Base-by-base conservation (phyloP, 2,888 invertebrate species). In the Heliconius sara region DNA sequence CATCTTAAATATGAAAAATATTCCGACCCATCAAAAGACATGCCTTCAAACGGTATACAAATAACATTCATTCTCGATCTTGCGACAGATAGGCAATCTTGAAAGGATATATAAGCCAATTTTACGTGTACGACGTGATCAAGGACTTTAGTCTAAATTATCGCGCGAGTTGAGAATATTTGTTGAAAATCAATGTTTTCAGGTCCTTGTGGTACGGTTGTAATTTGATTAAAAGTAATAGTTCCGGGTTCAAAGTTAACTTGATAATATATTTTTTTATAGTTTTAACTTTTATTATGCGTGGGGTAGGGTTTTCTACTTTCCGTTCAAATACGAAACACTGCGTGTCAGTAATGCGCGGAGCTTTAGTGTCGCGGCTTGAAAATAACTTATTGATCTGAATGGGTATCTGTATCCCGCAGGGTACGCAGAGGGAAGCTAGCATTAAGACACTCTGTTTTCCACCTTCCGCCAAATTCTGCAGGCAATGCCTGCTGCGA, bases 71-170 rank as follows among this genome's bases (percentile, higher is more conserved):
- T 76, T 79, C 73, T 76, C 79, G 77, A 80, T 77, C 78, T 68
- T 76, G 4, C 65, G n/a, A 80, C 70, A 67, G 78, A 83, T 76
- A 76, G 57, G 73, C 79, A 82, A 82, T 81, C 80, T 80, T 77
- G 67, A 68, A 77, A 57, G 74, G 80, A 79, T 82, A 80, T 79
- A 79, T 83, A 82, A 80, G 76, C 75, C 72, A 78, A 80, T 82
- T 83, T 74, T 74, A 78, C 80, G 65, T 74, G 76, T 76, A 68
- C 68, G 77, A 77, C 81, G 79, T 82, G 79, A 80, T 80, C 80
- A 78, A 71, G 78, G 73, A 78, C 47, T 78, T 74, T 66, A 30
- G 63, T 57, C 39, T 76, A 76, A 83, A 77, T 74, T 75, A 82
- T 81, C 70, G 57, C 57, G 75, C n/a, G 71, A 79, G 63, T 78